These are phyloP conservation scores for Autographa gamma DNA, from an alignment of 2,888 invertebrate genomes.

Conservation along the genomic window DNA sequence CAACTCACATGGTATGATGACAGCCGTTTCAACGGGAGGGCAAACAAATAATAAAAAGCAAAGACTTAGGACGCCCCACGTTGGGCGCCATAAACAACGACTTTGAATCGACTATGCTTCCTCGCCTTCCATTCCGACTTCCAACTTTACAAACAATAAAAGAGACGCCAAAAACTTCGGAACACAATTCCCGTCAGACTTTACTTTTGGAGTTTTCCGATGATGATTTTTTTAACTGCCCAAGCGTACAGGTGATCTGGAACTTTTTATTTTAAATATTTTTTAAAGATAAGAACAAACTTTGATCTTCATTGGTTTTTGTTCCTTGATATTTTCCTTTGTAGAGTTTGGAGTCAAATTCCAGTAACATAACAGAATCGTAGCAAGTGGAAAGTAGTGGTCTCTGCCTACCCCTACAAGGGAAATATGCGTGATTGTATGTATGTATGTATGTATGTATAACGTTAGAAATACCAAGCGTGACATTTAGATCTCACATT, in stretches of 20 bases:
- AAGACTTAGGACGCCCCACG: slow-evolving; percentile 34
- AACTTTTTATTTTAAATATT: slow-evolving; percentile 51
- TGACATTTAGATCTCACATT: slow-evolving; percentile 8
- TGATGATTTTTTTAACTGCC: slow-evolving; percentile 63
- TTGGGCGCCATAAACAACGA: slow-evolving; percentile 60
- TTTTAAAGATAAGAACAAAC: slow-evolving; percentile 35
- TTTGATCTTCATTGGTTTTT: slow-evolving; percentile 23
- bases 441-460: too few relatives aligned
- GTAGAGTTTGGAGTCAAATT: too few relatives aligned
- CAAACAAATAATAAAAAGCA: slow-evolving; percentile 31
- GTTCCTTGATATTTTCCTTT: slow-evolving; percentile 1
- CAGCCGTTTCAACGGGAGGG: slow-evolving; percentile 32
- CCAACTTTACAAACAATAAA: slow-evolving; percentile 57
- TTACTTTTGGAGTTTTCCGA: slow-evolving; percentile 69
- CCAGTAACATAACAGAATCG: too few relatives aligned
- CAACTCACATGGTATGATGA: slow-evolving; percentile 34
- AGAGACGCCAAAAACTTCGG: slow-evolving; percentile 55
- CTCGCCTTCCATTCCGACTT: slow-evolving; percentile 49
- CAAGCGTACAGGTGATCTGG: slow-evolving; percentile 47
- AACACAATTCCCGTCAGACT: slow-evolving; percentile 63
- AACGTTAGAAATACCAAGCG: neutral
- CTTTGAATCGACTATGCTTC: slow-evolving; percentile 59
- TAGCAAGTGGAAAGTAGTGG: too few relatives aligned
- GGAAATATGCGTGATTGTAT: too few relatives aligned
- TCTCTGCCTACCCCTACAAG: too few relatives aligned